phyloP scores from a whole-genome alignment of 2,888 invertebrate species.

The Gastrophysa polygoni region DNA sequence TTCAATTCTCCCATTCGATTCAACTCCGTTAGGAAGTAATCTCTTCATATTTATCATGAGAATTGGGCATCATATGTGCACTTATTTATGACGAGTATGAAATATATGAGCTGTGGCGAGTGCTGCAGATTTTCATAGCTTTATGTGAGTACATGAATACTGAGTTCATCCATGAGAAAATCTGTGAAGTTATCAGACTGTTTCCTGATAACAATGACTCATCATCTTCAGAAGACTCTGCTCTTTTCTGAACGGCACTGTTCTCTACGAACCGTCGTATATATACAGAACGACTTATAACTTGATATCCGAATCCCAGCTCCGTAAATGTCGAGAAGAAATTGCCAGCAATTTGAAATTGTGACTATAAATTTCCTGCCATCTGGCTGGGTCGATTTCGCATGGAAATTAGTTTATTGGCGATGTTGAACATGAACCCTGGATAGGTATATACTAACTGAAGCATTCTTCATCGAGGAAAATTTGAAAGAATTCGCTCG shows the following conservation, averaged over 20 bases:
- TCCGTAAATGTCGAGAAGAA: conserved; percentile 11
- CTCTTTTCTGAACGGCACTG: neutral
- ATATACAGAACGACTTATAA: neutral
- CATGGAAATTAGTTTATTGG: conserved; percentile 22
- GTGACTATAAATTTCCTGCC: conserved; percentile 18
- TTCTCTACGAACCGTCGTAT: neutral
- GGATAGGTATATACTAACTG: conserved; percentile 3
- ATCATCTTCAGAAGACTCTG: neutral
- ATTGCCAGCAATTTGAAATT: conserved; percentile 17
- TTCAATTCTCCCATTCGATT: too few relatives aligned
- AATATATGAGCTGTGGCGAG: too few relatives aligned
- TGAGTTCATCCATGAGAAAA: too few relatives aligned
- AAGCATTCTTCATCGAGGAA: neutral
- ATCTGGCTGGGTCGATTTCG: conserved; percentile 11
- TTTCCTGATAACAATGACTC: too few relatives aligned
- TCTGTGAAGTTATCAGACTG: too few relatives aligned
- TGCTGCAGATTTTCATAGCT: too few relatives aligned
- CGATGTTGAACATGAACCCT: conserved; percentile 14
- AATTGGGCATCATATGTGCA: too few relatives aligned
- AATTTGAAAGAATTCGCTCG: neutral
- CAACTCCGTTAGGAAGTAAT: too few relatives aligned
- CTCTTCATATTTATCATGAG: too few relatives aligned
- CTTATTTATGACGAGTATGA: too few relatives aligned
- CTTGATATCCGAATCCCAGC: conserved; percentile 9
- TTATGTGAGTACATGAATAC: too few relatives aligned